These are phyloP conservation scores for Laticauda colubrina DNA, from an alignment of 2,113 vertebrate genomes.

Conservation along the genomic window DNA sequence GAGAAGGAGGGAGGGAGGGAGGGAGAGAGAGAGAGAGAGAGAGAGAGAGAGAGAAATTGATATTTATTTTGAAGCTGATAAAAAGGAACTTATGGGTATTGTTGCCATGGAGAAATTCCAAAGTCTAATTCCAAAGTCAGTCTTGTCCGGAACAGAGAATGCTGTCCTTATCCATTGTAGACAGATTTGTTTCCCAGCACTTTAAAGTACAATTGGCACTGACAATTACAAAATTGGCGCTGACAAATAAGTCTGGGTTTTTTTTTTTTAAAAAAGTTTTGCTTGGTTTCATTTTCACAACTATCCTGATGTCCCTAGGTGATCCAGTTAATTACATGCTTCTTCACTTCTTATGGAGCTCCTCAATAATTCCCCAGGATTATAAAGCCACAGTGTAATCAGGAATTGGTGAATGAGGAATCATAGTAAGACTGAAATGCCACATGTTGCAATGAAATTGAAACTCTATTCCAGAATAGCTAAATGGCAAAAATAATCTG, in stretches of 20 bases:
- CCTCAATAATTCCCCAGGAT: not conserved
- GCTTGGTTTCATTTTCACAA: not conserved
- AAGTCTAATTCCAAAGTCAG: not conserved
- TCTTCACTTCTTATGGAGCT: not conserved
- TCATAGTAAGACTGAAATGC: not conserved
- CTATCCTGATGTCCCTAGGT: not conserved
- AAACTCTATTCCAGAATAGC: not conserved
- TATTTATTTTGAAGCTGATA: not conserved
- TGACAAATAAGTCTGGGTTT: not conserved
- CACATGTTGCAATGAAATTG: not conserved
- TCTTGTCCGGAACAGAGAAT: not conserved
- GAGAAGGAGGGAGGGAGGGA: too few species aligned
- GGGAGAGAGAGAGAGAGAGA: not conserved
- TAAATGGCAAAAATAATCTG: not conserved
- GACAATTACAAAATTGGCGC: not conserved
- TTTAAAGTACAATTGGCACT: not conserved
- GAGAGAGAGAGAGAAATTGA: not conserved
- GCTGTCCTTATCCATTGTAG: not conserved
- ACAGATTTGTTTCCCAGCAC: not conserved
- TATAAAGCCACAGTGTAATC: not conserved
- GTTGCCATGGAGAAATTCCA: not conserved
- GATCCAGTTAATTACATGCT: conserved; percentile 9
- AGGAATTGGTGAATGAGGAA: not conserved
- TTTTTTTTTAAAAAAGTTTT: not conserved
- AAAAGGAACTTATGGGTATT: not conserved